Percentiles rank a stretch among this genome's conserved stretches.
Evolutionary conservation across 2,888 invertebrate species (phyloP).

Genomic region (Scelioninae gen. 1): DNA sequence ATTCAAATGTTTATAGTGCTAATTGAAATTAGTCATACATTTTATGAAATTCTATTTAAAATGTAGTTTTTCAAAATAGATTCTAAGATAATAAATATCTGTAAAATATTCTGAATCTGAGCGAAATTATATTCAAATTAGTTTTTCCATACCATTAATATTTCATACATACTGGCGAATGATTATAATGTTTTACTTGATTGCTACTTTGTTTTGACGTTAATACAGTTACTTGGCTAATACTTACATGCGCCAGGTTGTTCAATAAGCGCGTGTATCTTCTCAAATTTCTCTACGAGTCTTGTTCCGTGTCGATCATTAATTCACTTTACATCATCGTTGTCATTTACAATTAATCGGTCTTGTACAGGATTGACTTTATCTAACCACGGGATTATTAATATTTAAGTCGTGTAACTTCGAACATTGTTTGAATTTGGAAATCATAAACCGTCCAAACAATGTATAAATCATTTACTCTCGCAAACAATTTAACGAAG

Average conservation of each 20-base stretch:
- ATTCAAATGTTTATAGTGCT: no score
- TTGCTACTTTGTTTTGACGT: constrained; percentile 37
- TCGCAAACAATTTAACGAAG: constrained; percentile 14
- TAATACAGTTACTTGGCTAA: constrained; percentile 36
- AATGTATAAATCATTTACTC: constrained; percentile 7
- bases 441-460: background rate
- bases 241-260: constrained; percentile 20
- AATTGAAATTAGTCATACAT: no score
- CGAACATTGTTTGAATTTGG: background rate
- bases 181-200: constrained; percentile 45
- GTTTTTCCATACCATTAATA: background rate
- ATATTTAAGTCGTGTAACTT: background rate
- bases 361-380: constrained; percentile 2
- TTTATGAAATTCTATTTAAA: no score
- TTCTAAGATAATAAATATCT: no score
- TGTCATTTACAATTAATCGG: constrained; percentile 8
- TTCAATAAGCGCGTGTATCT: constrained; percentile 23
- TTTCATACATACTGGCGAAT: constrained; percentile 13
- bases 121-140: constrained; percentile 2
- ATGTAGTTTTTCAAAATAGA: no score
- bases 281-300: constrained; percentile 26
- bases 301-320: constrained; percentile 37
- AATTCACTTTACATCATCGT: constrained; percentile 16
- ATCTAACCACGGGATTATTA: background rate
- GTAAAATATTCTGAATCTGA: background rate